Evolutionary conservation across 2,113 vertebrate species (phyloP), one percentile per base, ranked within the genome.

Genomic region (Erythrocercus mccallii): DNA sequence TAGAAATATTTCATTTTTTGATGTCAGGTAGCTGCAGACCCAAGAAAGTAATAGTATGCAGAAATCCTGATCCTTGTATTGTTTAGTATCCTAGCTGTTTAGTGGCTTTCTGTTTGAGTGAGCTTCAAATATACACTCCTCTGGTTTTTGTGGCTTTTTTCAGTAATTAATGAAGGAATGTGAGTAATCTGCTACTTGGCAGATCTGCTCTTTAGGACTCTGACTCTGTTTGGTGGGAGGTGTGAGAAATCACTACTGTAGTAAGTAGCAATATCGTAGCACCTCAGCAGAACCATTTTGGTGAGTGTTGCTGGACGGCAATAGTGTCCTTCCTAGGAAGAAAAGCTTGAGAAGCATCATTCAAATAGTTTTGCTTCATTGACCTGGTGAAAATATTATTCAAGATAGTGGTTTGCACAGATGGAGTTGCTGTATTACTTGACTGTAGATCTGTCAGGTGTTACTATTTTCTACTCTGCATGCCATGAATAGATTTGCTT

Each of bases 181-280:
- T 81, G 92, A 92, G 86, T 94, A 79, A 91, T 86, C 65, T 82
- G 48, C 74, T 80, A 11, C 78, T 92, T 96, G 76, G 79, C 81
- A 91, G 48, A 68, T 51, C 40, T 15, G 8, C 40, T 92, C 80
- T 81, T 77, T 40, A 50, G 76, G 76, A 56, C 57, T 80, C 51
- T 94, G 95, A 92, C 83, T 95, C 57, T 77, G 47, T 88, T 86
- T 53, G 57, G 88, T 96, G 91, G 95, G 89, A 94, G 94, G 81
- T 96, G 92, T 94, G 91, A 94, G 76, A 94, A 97, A 90, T 94
- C 89, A 77, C 81, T 90, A 62, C 40, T 0, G 2, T 66, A 85
- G 89, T 89, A 88, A 84, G 88, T 10, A 86, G 80, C 61, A 69
- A 14, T 77, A 88, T 77, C 2, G 76, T 93, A 91, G 88, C 91